These are phyloP conservation scores for Calyptomena viridis DNA, from an alignment of 2,113 vertebrate species.

Conservation along the genomic window DNA sequence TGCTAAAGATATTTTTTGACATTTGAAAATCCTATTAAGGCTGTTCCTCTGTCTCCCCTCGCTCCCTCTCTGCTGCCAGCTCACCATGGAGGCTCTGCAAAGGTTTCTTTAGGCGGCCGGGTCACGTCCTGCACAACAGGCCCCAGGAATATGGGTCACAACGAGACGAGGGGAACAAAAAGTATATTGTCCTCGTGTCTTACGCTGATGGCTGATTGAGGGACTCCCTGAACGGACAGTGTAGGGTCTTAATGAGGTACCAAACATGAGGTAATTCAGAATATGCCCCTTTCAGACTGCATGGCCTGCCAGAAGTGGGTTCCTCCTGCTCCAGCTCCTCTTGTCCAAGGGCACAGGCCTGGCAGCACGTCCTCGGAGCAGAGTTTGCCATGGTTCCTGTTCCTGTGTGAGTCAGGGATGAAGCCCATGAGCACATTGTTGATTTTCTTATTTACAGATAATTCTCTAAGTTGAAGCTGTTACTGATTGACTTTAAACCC, in stretches of 20 bases:
- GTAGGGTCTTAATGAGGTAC: not conserved
- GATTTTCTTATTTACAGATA: not conserved
- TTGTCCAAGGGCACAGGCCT: not conserved
- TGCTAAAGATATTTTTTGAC: slow-evolving; percentile 34
- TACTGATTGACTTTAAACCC: not conserved
- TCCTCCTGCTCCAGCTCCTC: not conserved
- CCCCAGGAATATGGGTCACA: slow-evolving; percentile 15
- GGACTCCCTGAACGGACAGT: not conserved
- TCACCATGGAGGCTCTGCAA: not conserved
- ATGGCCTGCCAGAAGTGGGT: not conserved
- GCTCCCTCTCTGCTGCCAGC: not conserved
- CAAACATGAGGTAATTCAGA: not conserved
- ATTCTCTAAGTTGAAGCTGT: not conserved
- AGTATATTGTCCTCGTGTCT: not conserved
- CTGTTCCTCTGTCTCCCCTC: not conserved
- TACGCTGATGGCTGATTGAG: not conserved
- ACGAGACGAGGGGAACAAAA: not conserved
- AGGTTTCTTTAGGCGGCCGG: not conserved
- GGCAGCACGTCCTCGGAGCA: not conserved
- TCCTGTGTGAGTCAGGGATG: not conserved
- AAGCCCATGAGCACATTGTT: not conserved
- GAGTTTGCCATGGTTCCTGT: not conserved
- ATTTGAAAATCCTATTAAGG: slow-evolving; percentile 39
- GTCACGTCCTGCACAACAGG: slow-evolving; percentile 16
- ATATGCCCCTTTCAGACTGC: not conserved